Evolutionary conservation across 2,797 vertebrate genomes (phyloP).

Genomic region (Champsocephalus gunnari): DNA sequence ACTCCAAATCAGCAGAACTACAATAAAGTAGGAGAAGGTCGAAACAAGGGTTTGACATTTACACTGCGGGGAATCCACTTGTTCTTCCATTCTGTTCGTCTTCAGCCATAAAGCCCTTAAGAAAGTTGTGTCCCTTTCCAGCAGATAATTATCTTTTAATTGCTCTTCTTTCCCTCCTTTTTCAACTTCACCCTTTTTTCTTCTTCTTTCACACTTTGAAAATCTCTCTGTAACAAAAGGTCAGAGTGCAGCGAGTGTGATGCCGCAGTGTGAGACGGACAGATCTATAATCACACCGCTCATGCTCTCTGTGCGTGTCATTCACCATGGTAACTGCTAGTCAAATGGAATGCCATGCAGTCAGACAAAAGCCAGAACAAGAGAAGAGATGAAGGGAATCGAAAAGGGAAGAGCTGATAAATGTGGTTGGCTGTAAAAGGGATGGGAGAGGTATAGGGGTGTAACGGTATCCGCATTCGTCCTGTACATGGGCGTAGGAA

Average conservation of each 20-base stretch:
- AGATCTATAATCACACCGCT: constrained; percentile 54
- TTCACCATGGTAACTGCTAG: constrained; percentile 69
- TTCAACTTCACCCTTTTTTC: constrained; percentile 39
- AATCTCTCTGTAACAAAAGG: constrained; percentile 62
- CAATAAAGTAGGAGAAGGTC: constrained; percentile 49
- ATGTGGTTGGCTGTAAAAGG: constrained; percentile 82
- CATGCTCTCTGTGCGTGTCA: constrained; percentile 59
- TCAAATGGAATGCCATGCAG: constrained; percentile 51
- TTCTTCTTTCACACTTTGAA: constrained; percentile 60
- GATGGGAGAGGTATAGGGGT: too few species aligned
- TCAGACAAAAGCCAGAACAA: constrained; percentile 40
- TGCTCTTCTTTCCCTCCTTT: constrained; percentile 53
- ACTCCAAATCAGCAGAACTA: constrained; percentile 14
- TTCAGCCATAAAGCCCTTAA: constrained; percentile 35
- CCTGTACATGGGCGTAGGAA: too few species aligned
- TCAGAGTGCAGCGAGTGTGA: constrained; percentile 55
- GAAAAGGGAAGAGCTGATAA: constrained; percentile 86
- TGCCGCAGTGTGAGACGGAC: constrained; percentile 32
- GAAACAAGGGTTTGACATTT: constrained; percentile 70
- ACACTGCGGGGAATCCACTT: constrained; percentile 57
- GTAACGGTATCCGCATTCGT: too few species aligned
- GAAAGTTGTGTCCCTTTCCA: constrained; percentile 45
- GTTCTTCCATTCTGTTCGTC: constrained; percentile 28
- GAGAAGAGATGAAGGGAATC: constrained; percentile 45
- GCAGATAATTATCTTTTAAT: constrained; percentile 77